These are phyloP conservation scores for Tenthredo notha DNA, from an alignment of 2,888 invertebrate species.

Conservation along the genomic window DNA sequence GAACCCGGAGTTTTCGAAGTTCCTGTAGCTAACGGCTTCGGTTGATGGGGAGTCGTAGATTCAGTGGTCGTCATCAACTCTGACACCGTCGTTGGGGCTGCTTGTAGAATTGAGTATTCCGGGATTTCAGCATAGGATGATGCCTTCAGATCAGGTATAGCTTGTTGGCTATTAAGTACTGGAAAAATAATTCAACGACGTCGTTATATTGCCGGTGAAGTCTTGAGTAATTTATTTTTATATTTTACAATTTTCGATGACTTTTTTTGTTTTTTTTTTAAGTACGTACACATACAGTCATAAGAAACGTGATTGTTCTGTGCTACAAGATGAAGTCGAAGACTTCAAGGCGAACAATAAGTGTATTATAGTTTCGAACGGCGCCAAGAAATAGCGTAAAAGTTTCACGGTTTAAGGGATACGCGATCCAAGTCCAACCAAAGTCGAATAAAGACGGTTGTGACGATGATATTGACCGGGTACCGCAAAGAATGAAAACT, in stretches of 20 bases:
- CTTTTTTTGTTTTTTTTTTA: neutral
- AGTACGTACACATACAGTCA: neutral
- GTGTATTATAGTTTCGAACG: conserved; percentile 12
- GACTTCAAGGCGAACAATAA: neutral
- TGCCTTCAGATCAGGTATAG: neutral
- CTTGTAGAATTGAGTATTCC: neutral
- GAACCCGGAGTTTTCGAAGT: conserved; percentile 22
- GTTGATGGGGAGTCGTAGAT: conserved; percentile 35
- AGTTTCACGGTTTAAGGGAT: conserved; percentile 16
- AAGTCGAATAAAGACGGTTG: conserved; percentile 38
- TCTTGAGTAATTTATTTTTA: neutral
- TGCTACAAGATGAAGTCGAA: neutral
- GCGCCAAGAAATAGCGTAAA: conserved; percentile 19
- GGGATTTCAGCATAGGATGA: conserved; percentile 19
- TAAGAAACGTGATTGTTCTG: neutral
- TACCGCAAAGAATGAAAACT: conserved; percentile 18
- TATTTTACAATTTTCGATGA: neutral
- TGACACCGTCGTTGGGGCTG: conserved; percentile 15
- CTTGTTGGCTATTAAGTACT: conserved; percentile 34
- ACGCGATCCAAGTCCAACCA: conserved; percentile 6
- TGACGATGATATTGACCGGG: conserved; percentile 38
- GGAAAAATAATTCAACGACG: neutral
- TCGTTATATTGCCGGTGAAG: neutral
- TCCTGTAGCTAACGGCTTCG: conserved; percentile 36
- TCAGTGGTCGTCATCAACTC: conserved; percentile 34